Evolutionary conservation across 1,140 invertebrate genomes (phyloP).

Genomic region (Bombyx mori): ASM3026992v2 NC_085109.1:13097501-13098000

Average conservation of each 20-base stretch:
- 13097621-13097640: neutral
- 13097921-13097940: constrained; percentile 33
- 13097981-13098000: constrained; percentile 39
- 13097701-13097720: constrained; percentile 16
- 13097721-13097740: constrained; percentile 44
- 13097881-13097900: neutral
- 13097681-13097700: constrained; percentile 3
- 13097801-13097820: constrained; percentile 31
- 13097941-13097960: constrained; percentile 32
- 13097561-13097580: constrained; percentile 48
- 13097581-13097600: constrained; percentile 16
- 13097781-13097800: constrained; percentile 59
- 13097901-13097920: constrained; percentile 16
- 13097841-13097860: constrained; percentile 26
- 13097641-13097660: constrained; percentile 14
- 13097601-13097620: too few species aligned
- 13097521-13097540: constrained; percentile 6
- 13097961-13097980: constrained; percentile 22
- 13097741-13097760: constrained; percentile 22
- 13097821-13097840: constrained; percentile 22
- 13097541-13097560: too few species aligned
- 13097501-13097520: constrained; percentile 57
- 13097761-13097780: constrained; percentile 33
- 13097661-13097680: constrained; percentile 2
- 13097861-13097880: constrained; percentile 9